Conservation (phyloP, 2,113 vertebrate species). For the Apus apus region DNA sequence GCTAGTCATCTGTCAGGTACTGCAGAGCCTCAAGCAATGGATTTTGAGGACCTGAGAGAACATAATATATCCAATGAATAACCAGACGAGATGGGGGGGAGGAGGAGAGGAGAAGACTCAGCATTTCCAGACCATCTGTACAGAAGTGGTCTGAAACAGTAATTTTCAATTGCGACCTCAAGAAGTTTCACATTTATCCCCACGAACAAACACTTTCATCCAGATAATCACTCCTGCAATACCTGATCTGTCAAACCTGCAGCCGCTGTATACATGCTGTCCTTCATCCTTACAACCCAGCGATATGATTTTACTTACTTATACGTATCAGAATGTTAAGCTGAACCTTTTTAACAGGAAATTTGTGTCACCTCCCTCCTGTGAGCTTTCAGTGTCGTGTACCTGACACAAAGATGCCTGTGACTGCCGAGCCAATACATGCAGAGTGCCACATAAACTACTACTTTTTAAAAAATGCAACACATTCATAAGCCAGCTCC, state of each 20-base stretch:
- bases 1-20: background rate
- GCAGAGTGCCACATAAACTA: background rate
- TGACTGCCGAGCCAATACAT: fast-evolving
- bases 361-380: background rate
- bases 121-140: background rate
- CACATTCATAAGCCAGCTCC: background rate
- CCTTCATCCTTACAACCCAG: background rate
- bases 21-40: background rate
- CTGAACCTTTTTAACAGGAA: background rate
- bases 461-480: background rate
- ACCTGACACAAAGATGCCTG: background rate
- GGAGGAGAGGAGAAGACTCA: background rate
- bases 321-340: fast-evolving
- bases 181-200: background rate
- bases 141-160: background rate
- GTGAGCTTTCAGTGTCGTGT: background rate
- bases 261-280: fast-evolving
- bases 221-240: fast-evolving
- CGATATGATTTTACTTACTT: background rate
- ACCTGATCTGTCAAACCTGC: background rate
- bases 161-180: background rate
- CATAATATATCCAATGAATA: background rate
- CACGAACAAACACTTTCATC: fast-evolving
- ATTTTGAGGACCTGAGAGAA: background rate
- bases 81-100: background rate